phyloP scores from a whole-genome alignment of 2,113 vertebrate species.

The Tyto alba region DNA sequence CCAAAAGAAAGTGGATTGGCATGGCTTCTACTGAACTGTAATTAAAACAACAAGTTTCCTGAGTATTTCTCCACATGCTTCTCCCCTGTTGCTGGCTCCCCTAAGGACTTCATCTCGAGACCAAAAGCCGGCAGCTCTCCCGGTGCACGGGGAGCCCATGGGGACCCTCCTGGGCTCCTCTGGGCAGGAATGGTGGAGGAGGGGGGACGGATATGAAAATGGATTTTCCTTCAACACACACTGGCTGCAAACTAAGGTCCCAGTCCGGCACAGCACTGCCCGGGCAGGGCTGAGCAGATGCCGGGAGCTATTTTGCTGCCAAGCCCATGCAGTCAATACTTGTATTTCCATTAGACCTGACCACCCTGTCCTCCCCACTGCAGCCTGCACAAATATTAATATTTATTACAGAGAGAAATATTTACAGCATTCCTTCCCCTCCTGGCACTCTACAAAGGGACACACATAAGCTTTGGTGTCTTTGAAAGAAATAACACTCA shows the following conservation, averaged over 20 bases:
- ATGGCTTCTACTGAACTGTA: slow-evolving; percentile 61
- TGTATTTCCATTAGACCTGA: neutral
- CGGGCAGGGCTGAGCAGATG: neutral
- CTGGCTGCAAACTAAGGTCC: neutral
- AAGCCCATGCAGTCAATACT: neutral
- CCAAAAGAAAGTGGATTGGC: slow-evolving; percentile 46
- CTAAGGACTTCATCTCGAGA: neutral
- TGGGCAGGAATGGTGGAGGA: neutral
- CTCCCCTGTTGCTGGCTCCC: slow-evolving; percentile 21
- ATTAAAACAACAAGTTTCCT: slow-evolving; percentile 68
- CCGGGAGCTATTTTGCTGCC: neutral
- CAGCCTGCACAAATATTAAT: neutral
- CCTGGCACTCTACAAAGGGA: slow-evolving; percentile 53
- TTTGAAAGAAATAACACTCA: slow-evolving; percentile 51
- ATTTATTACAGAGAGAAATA: slow-evolving; percentile 52
- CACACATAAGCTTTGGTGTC: slow-evolving; percentile 64
- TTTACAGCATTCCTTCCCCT: slow-evolving; percentile 56
- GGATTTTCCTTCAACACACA: neutral
- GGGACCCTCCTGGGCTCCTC: neutral
- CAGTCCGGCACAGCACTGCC: neutral
- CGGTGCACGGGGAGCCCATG: fast-evolving
- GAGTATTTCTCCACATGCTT: slow-evolving; percentile 56
- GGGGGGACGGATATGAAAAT: neutral
- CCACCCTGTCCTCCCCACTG: slow-evolving; percentile 12
- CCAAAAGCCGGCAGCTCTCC: neutral